phyloP scores from a whole-genome alignment of 2,888 invertebrate species.

The Apotomis turbidana region DNA sequence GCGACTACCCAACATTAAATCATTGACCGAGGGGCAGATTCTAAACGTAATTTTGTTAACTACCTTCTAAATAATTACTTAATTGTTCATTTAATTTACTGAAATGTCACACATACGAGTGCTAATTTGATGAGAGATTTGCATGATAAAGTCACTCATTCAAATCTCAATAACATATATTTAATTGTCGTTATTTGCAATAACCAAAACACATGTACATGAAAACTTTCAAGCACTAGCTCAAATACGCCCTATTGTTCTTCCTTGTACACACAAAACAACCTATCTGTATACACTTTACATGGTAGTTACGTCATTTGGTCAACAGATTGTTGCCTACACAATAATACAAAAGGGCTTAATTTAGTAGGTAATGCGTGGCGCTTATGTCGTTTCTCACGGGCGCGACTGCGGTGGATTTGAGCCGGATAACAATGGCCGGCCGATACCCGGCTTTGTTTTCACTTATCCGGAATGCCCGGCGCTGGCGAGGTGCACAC shows the following conservation, averaged over 20 bases:
- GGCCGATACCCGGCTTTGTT: constrained; percentile 44
- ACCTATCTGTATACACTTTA: background rate
- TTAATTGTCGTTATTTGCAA: constrained; percentile 1
- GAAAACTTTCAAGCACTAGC: constrained; percentile 22
- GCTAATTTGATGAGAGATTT: no score
- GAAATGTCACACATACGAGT: no score
- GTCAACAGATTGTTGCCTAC: no score
- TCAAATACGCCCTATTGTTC: constrained; percentile 23
- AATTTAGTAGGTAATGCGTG: background rate
- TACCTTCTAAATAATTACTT: no score
- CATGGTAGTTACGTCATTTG: no score
- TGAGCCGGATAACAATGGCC: constrained; percentile 44
- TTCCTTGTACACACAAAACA: background rate
- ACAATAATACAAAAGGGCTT: background rate
- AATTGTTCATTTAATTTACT: no score
- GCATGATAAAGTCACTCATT: no score
- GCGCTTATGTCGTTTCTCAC: background rate
- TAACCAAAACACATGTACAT: constrained; percentile 12
- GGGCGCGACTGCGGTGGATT: constrained; percentile 28
- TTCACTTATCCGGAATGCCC: constrained; percentile 44
- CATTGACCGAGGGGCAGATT: no score
- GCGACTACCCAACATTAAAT: no score
- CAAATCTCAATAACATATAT: background rate
- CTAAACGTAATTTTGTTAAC: no score
- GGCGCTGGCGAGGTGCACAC: constrained; percentile 41